phyloP scores from a whole-genome alignment of 2,888 invertebrate genomes.

The Shargacucullia verbasci region DNA sequence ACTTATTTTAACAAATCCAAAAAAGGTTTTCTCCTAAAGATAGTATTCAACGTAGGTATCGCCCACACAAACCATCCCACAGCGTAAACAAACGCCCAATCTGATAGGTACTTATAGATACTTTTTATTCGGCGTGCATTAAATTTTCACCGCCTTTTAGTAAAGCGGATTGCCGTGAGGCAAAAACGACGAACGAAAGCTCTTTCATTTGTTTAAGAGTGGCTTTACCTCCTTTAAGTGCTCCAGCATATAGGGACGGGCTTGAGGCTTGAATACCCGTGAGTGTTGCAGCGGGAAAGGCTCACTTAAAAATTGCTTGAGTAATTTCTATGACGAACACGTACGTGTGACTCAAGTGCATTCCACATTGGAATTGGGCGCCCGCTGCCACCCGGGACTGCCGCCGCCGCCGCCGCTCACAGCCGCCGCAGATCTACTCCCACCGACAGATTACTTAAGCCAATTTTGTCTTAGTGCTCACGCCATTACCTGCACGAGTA shows the following conservation, averaged over 20 bases:
- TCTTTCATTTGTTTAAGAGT: conserved; percentile 87
- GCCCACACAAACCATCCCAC: conserved; percentile 16
- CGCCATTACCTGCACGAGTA: conserved; percentile 76
- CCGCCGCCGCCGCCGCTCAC: conserved; percentile 44
- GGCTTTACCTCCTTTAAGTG: conserved; percentile 84
- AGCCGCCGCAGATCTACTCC: conserved; percentile 64
- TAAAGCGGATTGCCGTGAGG: conserved; percentile 80
- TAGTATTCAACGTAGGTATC: neutral
- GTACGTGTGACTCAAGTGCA: conserved; percentile 78
- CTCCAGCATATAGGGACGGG: conserved; percentile 76
- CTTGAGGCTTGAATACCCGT: conserved; percentile 82
- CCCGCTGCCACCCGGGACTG: conserved; percentile 57
- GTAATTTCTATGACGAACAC: conserved; percentile 87
- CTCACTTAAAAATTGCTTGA: conserved; percentile 85
- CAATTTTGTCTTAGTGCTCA: conserved; percentile 82
- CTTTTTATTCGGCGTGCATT: conserved; percentile 77
- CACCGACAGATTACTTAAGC: conserved; percentile 78
- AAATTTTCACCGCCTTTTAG: conserved; percentile 82
- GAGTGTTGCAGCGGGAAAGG: conserved; percentile 84
- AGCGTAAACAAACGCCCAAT: conserved; percentile 44
- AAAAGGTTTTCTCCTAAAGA: too few species aligned
- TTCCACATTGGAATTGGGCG: conserved; percentile 74
- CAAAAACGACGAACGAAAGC: conserved; percentile 77
- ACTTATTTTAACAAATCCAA: too few species aligned
- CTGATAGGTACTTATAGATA: conserved; percentile 57